Base-by-base conservation (phyloP, 2,797 vertebrate species). In the Rhynchotus rufescens region DNA sequence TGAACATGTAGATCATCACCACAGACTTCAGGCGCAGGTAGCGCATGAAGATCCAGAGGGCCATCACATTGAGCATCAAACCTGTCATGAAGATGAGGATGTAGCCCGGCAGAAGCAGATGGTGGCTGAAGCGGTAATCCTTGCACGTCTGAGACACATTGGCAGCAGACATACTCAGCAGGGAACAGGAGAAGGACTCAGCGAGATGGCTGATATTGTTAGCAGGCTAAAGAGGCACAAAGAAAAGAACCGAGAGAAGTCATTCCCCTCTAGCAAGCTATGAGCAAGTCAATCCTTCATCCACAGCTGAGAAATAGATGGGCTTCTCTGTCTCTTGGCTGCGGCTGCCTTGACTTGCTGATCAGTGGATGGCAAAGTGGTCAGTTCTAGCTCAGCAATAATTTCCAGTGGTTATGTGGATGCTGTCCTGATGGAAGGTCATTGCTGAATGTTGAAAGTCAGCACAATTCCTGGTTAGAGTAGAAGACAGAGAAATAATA, bases 1-100 rank as follows among this genome's bases (percentile, higher is more conserved):
- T 98, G 84, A 97, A 92, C 97, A 98, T 97, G 89, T 98, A 98
- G 91, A 98, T 97, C 84, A 97, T 97, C 49, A 98, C 98, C 9
- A 98, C 97, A 0, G 97, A 97, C 68, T 96, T 97, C n/a, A 98
- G 92, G 8, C 96, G 97, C 87, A 98, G 92, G 38, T 94, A 97
- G 5, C 95, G 92, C 80, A 97, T 15, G 42, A 98, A 98, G 80
- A 98, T 94, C 97, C 97, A 98, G 4, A 98, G 96, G 20, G 98
- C 98, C 28, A 94, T 54, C 8, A 96, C 65, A 1, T 98, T 98
- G 88, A 98, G 96, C 3, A 90, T 81, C 38, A 98, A 73, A 32
- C 98, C 98, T 1, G 96, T 92, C 1, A 91, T 61, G 80, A 98
- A 95, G 67, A 98, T 96, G 82, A 98, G 28, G 75, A 88, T 84